Evolutionary conservation across 2,113 vertebrate genomes (phyloP).

Genomic region (Crotalus horridus): DNA sequence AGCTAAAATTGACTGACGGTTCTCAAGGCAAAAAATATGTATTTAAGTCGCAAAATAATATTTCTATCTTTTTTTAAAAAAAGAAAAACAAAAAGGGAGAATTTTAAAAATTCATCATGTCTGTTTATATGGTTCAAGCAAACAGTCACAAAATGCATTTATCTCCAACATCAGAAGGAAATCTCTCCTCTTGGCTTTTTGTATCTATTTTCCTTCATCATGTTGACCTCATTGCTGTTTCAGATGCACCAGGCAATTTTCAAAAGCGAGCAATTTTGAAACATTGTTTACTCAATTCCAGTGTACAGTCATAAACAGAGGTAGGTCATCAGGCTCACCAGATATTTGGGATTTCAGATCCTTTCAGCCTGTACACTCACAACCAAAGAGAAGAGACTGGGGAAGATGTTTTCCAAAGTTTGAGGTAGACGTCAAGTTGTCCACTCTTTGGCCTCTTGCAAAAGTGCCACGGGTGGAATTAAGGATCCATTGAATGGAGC

Average conservation of each 20-base stretch:
- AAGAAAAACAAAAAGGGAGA: conserved; percentile 16
- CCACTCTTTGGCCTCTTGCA: background rate
- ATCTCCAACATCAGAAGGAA: conserved; percentile 29
- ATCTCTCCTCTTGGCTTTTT: conserved; percentile 7
- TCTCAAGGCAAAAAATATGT: conserved; percentile 75
- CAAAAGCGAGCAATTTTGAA: background rate
- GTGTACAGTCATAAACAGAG: background rate
- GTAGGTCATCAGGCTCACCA: background rate
- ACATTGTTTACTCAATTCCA: background rate
- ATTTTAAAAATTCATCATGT: conserved; percentile 60
- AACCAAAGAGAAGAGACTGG: background rate
- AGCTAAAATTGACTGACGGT: conserved; percentile 73
- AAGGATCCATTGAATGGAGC: background rate
- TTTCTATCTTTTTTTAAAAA: conserved; percentile 44
- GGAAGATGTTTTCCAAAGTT: background rate
- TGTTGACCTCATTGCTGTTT: background rate
- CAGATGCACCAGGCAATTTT: background rate
- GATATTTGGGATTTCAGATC: background rate
- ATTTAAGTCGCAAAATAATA: conserved; percentile 63
- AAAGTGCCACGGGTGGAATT: background rate
- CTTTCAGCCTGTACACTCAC: background rate
- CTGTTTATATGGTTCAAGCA: conserved; percentile 58
- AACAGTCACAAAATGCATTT: conserved; percentile 50
- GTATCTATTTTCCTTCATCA: background rate
- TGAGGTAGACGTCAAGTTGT: background rate